Percentiles rank a stretch among this genome's conserved stretches.
phyloP scores from a whole-genome alignment of 1,140 invertebrate species.

The Drosophila seguyi region DNA sequence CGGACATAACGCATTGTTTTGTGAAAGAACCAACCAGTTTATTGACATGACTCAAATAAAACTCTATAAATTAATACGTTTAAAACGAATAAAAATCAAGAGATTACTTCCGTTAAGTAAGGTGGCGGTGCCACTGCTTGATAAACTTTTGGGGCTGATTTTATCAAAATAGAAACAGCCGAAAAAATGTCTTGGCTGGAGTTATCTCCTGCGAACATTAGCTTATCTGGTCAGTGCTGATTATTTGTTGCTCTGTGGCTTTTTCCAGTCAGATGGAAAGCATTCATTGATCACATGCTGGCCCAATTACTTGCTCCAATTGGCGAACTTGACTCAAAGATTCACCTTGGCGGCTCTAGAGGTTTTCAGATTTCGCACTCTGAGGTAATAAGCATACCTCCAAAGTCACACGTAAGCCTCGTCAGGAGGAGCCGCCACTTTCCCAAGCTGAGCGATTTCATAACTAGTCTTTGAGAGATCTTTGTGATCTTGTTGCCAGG shows the following conservation, averaged over 20 bases:
- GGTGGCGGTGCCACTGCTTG: not conserved
- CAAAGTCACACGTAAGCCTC: conserved; percentile 32
- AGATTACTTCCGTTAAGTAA: not conserved
- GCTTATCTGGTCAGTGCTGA: conserved; percentile 26
- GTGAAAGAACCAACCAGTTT: conserved; percentile 3
- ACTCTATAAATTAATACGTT: not conserved
- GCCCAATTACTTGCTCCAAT: conserved; percentile 38
- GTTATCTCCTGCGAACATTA: conserved; percentile 24
- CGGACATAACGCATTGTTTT: not conserved
- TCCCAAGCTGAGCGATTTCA: conserved; percentile 36
- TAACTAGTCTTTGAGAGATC: conserved; percentile 29
- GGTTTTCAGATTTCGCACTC: conserved; percentile 45
- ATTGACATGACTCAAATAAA: not conserved
- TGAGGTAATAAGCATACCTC: conserved; percentile 16
- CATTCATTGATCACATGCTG: conserved; percentile 44
- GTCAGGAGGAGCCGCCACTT: conserved; percentile 23
- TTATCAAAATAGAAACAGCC: not conserved
- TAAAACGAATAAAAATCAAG: not conserved
- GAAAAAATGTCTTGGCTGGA: not conserved
- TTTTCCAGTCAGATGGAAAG: conserved; percentile 1
- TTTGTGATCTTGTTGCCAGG: conserved; percentile 61
- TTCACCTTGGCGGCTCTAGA: conserved; percentile 45
- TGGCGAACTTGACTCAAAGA: conserved; percentile 6
- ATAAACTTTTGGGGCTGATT: not conserved
- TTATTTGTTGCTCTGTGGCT: conserved; percentile 6